Base-by-base conservation (phyloP, 2,888 invertebrate species). In the Caenorhabditis wallacei region DNA sequence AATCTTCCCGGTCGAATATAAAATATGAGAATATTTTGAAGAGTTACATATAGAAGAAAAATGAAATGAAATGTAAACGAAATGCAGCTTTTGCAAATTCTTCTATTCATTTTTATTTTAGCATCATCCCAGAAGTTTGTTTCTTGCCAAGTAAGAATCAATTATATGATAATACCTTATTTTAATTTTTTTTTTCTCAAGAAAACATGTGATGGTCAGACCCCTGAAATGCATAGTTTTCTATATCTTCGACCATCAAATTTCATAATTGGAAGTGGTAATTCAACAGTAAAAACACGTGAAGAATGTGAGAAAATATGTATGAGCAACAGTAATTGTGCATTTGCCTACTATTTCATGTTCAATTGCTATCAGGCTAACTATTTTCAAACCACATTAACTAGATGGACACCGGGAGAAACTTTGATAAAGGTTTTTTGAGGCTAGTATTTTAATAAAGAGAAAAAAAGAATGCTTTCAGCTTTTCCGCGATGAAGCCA, bases 401-500 rank as follows among this genome's bases (percentile, higher is more conserved):
- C 46, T 18, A 46, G 63, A 24, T 53, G 54, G 20, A 1, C 20
- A 16, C 56, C 69, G 0, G 69, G 56, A 30, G 57, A 70, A 48
- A 35, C 30, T 11, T 26, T 35, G 4, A 26, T 59, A 10, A 57
- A 70, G 59, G 69, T 43, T 43, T 16, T 43, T 43, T 43, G 43
- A 43, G 11, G 11, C 16, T 13, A 5, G 30, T 30, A 8, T n/a
- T n/a, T n/a, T n/a, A 30, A 30, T 10, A 4, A 2, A 16, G 43
- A 43, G 11, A 22, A 24, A 53, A 53, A 53, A 24, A 53, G 8
- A 24, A 18, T 10, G 10, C 0, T 56, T 69, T 26, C 26, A 56
- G 69, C 24, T 69, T 5, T 56, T 56, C 69, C 69, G 54, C 18
- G 69, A 68, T 8, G 13, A 53, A 37, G 30, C n/a, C 37, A 53